These are phyloP conservation scores for Osmerus mordax DNA, from an alignment of 2,113 vertebrate genomes.

Conservation along the genomic window DNA sequence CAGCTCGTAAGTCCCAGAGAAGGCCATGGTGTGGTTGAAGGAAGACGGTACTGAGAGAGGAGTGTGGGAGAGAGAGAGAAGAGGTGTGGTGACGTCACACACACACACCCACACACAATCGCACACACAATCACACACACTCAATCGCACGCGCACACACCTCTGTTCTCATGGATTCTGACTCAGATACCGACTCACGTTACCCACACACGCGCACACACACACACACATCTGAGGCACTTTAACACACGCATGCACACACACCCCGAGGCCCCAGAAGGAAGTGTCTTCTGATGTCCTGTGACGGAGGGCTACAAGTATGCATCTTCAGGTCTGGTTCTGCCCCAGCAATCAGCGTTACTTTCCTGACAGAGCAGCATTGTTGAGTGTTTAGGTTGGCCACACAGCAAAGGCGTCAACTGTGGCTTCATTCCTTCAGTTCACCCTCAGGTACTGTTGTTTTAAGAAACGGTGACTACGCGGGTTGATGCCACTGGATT, in stretches of 20 bases:
- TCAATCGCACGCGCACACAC: too few species aligned
- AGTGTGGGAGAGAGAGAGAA: slow-evolving; percentile 16
- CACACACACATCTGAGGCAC: too few species aligned
- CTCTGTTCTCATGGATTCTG: too few species aligned
- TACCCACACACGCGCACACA: too few species aligned
- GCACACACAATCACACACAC: not conserved
- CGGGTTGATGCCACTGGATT: not conserved
- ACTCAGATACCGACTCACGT: too few species aligned
- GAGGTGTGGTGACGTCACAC: not conserved
- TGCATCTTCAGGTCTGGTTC: too few species aligned
- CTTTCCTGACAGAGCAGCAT: not conserved
- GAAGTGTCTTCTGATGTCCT: too few species aligned
- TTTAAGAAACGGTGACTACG: not conserved
- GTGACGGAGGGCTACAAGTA: too few species aligned
- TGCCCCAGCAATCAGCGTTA: not conserved
- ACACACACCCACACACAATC: not conserved
- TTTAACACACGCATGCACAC: too few species aligned
- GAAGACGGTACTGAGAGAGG: slow-evolving; percentile 6
- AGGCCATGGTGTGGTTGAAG: slow-evolving; percentile 68
- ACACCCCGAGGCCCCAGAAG: too few species aligned
- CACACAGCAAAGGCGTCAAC: not conserved
- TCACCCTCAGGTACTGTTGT: not conserved
- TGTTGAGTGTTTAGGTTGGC: not conserved
- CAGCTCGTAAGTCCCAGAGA: slow-evolving; percentile 78
- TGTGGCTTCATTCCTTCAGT: not conserved